Evolutionary conservation across 1,140 invertebrate genomes (phyloP).

Genomic region (Cotesia typhae): DNA sequence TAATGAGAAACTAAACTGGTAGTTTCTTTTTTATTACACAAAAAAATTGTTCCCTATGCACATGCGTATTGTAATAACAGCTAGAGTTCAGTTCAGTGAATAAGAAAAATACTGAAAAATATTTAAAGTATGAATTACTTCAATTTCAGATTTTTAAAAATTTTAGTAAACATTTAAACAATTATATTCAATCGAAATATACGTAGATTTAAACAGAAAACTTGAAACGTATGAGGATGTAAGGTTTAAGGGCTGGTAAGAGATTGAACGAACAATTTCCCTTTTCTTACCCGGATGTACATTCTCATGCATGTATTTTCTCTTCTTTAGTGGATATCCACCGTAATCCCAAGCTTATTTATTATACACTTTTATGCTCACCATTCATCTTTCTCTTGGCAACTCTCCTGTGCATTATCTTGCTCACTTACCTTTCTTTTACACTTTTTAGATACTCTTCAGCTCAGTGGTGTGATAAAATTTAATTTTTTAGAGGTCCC

Average conservation of each 20-base stretch:
- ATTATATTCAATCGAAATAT: no score
- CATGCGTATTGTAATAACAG: no score
- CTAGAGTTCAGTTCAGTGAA: no score
- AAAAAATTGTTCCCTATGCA: no score
- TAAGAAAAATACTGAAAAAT: no score
- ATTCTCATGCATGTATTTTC: neutral
- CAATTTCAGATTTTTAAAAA: no score
- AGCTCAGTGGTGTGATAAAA: conserved; percentile 30
- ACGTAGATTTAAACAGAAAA: no score
- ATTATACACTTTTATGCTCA: conserved; percentile 20
- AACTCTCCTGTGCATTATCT: neutral
- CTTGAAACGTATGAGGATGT: no score
- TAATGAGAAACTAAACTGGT: no score
- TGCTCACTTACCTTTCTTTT: conserved; percentile 11
- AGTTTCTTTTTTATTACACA: no score
- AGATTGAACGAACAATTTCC: conserved; percentile 39
- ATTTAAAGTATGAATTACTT: no score
- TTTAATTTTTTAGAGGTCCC: conserved; percentile 38
- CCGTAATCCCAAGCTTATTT: conserved; percentile 24
- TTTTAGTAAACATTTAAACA: no score
- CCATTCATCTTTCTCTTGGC: neutral
- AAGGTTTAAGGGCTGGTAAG: conserved; percentile 45
- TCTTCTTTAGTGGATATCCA: conserved; percentile 13
- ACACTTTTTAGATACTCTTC: neutral
- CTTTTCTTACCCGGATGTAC: conserved; percentile 30